A percentile compares a stretch with the other conserved stretches of the same genome.
Conservation (phyloP, 2,797 vertebrate genomes). For the Accipiter fasciatus region DNA sequence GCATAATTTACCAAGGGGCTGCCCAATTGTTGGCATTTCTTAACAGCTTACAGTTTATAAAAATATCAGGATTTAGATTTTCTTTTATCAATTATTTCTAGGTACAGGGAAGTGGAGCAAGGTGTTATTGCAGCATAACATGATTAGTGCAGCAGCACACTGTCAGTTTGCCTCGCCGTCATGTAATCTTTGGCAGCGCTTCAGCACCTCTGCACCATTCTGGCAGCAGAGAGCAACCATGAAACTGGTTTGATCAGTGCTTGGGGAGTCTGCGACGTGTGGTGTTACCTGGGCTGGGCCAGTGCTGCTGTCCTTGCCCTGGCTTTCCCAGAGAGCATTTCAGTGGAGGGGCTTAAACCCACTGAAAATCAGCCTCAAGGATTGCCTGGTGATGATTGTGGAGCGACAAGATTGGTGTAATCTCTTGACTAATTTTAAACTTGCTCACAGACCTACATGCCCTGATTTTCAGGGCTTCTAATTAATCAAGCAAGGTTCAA, state of each 20-base stretch:
- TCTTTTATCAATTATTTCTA: neutral
- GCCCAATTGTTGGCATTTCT: neutral
- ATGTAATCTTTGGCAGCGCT: neutral
- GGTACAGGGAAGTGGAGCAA: neutral
- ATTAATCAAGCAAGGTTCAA: neutral
- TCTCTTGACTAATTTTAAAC: neutral
- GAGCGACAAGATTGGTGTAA: neutral
- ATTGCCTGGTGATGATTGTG: neutral
- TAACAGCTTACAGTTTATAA: neutral
- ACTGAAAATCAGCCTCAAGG: neutral
- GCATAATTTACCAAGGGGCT: neutral
- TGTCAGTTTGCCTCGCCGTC: fast-evolving
- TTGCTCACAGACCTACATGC: neutral
- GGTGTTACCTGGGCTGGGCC: neutral
- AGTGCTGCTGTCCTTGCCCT: neutral
- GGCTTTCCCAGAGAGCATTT: neutral
- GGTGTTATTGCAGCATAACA: neutral
- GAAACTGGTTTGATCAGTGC: neutral
- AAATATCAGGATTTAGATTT: neutral
- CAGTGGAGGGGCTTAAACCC: neutral
- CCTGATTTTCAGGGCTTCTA: neutral
- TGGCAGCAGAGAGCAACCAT: neutral
- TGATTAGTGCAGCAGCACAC: neutral
- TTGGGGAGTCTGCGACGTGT: fast-evolving
- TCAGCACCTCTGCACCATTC: neutral